Conservation (phyloP, 53 echinoderm and acorn worm species). For the Actinopyga echinites region DNA sequence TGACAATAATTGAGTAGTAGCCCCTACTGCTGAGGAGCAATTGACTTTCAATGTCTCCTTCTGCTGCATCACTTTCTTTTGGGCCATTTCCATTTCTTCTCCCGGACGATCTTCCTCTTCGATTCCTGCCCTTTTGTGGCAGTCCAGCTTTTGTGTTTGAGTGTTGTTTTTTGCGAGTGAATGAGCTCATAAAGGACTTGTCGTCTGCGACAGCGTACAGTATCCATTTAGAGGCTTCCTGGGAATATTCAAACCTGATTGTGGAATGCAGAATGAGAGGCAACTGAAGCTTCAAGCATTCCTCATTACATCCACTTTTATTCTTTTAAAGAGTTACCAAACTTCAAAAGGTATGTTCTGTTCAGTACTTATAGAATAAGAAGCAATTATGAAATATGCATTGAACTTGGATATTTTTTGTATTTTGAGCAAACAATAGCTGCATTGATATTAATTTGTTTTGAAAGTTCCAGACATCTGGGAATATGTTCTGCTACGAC, state of each 20-base stretch:
- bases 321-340: too few species aligned
- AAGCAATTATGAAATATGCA: too few species aligned
- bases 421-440: too few species aligned
- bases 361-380: too few species aligned
- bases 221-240: slow-evolving; percentile 50
- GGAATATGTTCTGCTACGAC: too few species aligned
- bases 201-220: slow-evolving; percentile 81
- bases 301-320: too few species aligned
- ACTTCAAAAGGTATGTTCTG: too few species aligned
- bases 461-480: too few species aligned
- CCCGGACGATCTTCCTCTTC: neutral
- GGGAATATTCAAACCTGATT: slow-evolving; percentile 62
- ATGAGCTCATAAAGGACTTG: slow-evolving; percentile 83
- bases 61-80: neutral
- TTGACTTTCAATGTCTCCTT: neutral
- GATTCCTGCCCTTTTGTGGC: neutral
- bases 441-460: too few species aligned
- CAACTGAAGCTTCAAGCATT: too few species aligned
- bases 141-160: neutral
- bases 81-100: neutral
- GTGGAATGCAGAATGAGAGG: too few species aligned
- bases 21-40: neutral
- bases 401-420: too few species aligned
- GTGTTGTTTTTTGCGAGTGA: slow-evolving; percentile 76
- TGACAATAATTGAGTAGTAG: neutral